Evolutionary conservation across 2,797 vertebrate species (phyloP).

Genomic region (Sandelia bainsii): DNA sequence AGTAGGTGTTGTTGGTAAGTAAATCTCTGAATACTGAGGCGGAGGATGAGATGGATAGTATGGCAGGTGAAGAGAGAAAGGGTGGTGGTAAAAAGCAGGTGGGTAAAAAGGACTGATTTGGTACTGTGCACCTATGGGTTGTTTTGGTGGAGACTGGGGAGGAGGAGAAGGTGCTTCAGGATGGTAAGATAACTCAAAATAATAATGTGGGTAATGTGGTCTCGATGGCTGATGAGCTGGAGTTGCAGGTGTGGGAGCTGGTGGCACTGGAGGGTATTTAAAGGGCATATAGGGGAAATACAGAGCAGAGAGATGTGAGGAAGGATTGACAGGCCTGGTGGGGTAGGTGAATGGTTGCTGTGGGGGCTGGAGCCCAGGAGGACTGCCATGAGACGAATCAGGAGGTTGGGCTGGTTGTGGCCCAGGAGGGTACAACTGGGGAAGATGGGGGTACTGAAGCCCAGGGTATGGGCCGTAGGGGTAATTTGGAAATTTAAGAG

Average conservation of each 20-base stretch:
- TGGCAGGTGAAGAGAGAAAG: constrained; percentile 17
- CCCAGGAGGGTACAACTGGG: constrained; percentile 42
- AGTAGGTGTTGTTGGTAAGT: neutral
- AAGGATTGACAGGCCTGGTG: neutral
- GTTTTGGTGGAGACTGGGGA: constrained; percentile 32
- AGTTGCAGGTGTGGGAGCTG: constrained; percentile 2
- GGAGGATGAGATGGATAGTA: constrained; percentile 12
- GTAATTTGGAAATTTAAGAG: constrained; percentile 28
- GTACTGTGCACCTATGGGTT: neutral
- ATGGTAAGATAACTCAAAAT: constrained; percentile 28
- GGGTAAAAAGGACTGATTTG: constrained; percentile 10
- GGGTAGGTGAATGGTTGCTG: constrained; percentile 6
- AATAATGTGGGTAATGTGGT: constrained; percentile 34
- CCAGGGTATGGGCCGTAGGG: constrained; percentile 15
- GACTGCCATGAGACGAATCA: constrained; percentile 13
- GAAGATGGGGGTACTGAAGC: constrained; percentile 34
- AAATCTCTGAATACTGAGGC: constrained; percentile 28
- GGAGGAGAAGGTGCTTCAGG: constrained; percentile 10
- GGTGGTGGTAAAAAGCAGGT: neutral
- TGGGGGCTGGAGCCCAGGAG: constrained; percentile 25
- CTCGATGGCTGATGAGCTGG: neutral
- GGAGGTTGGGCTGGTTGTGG: constrained; percentile 11
- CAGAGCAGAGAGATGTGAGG: constrained; percentile 25
- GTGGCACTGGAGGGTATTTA: constrained; percentile 29
- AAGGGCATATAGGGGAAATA: constrained; percentile 27